Evolutionary conservation across 2,797 vertebrate genomes (phyloP), one percentile per base, ranked within the genome.

Genomic region (Sciurus carolinensis): DNA sequence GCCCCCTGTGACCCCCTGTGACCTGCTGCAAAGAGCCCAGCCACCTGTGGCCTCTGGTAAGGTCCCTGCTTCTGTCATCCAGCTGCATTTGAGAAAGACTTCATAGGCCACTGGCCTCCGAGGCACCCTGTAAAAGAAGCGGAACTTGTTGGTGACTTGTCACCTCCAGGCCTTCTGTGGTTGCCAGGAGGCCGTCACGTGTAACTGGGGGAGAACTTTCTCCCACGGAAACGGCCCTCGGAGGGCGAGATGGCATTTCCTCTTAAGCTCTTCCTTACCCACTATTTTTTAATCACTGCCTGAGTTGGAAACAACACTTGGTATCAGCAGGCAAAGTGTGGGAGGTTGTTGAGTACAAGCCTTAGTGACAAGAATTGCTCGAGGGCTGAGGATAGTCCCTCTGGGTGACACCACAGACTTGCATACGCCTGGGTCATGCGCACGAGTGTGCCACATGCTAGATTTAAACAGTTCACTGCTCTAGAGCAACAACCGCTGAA

Each of bases 11-110:
- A 39, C 39, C 39, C 39, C 14, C 26, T 9, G 2, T 24, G 36
- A 36, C 5, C 20, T 2, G 0, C 7, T 3, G 18, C 1, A 36
- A 33, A 20, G 33, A 17, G 20, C 10, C 6, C 22, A 1, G 7
- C 0, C 8, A n/a, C 54, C 33, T 47, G 8, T 3, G 1, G 26
- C 36, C 3, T 36, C 36, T 59, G 47, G 30, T 4, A 10, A 44
- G 7, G 3, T 13, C 8, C n/a, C 52, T 62, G 33, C 13, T 54
- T 66, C 33, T 3, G 30, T 67, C 11, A 28, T 18, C 4, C 11
- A 73, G 57, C 18, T 28, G 8, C 9, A 26, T 17, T 50, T 47
- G 80, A 47, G 42, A 66, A 66, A 36, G 47, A 22, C 10, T 36
- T 33, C 7, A 69, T 33, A 17, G 17, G 47, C n/a, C n/a, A 1